Evolutionary conservation across 2,797 vertebrate genomes (phyloP), one percentile per base, ranked within the genome.

Genomic region (Paguma larvata): DNA sequence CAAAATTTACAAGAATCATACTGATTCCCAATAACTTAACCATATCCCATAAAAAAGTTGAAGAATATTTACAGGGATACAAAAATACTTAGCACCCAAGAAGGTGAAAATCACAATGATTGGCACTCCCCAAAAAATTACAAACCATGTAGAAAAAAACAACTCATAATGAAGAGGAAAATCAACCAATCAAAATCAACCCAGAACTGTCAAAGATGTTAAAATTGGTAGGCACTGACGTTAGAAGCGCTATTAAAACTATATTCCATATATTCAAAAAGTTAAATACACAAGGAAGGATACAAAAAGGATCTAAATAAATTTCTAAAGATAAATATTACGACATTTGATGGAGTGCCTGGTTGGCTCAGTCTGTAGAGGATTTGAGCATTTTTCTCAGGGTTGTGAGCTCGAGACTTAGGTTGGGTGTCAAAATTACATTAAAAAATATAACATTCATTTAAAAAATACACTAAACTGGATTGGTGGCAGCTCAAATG

Each of bases 91-190:
- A 56, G 67, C 11, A 67, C 3, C 1, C 5, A 44, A 73, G 32
- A 79, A 88, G 19, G 4, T n/a, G n/a, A 93, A 96, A 67, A 79
- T 84, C 41, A 93, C 30, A 59, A 73, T 72, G 34, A 72, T 56
- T 56, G 11, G 0, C 6, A 73, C 56, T 19, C 21, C 56, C 8
- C 51, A 67, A 56, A 72, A 13, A 59, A 68, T 44, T 82, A 70
- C 8, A 44, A 59, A 16, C 12, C 21, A 51, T 18, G 41, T 48
- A 73, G 16, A 14, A 94, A 93, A 68, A 83, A 8, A 9, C 6
- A 72, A 15, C 18, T 56, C 48, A 34, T 19, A 56, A 30, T 56
- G 16, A 21, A 86, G 44, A 46, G 10, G 5, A 72, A 94, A 67
- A 46, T n/a, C 13, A 73, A 16, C 18, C 15, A 73, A 13, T 41